Base-by-base conservation (phyloP, 2,888 invertebrate genomes). In the Drosophila nigricruria region DNA sequence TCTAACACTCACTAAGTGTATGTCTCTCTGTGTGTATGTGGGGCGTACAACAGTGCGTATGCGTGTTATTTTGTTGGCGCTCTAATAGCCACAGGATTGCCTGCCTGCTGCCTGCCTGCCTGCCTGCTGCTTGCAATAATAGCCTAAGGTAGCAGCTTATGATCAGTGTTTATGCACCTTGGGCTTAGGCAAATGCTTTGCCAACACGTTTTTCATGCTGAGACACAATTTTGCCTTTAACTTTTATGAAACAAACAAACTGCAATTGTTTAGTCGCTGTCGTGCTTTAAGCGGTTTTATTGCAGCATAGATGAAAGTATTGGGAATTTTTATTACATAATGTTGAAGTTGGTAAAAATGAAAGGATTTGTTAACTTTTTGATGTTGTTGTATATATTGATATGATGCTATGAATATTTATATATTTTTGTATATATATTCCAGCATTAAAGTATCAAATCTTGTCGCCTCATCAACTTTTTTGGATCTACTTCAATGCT, bases 41-140 rank as follows among this genome's bases (percentile, higher is more conserved):
- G 57, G 77, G 65, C 47, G 54, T 67, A 68, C 64, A 77, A 74
- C 83, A 70, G 56, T 71, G 77, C 83, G 87, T 72, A 88, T 86
- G 81, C 87, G 87, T 82, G 74, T 45, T 86, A 57, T 70, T 74
- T 57, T 20, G 49, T 25, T 40, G 54, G 32, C 57, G 25, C 58
- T 38, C 64, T 64, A 62, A 71, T 59, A 66, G 68, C 73, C 66
- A 52, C 73, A 83, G 83, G 79, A 85, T 74, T 67, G 70, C 50
- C 47, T 34, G 57, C 2, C 2, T 38, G n/a, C 8, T 38, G n/a
- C 8, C 38, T 38, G 12, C 34, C 16, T 36, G 34, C 3, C 45
- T 38, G 56, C 27, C 56, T 34, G 49, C 47, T 32, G 42, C 47
- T 34, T 27, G 23, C 66, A 67, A 72, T 71, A 62, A 80, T 80